phyloP scores from a whole-genome alignment of 2,113 vertebrate species.

The Tragelaphus scriptus region DNA sequence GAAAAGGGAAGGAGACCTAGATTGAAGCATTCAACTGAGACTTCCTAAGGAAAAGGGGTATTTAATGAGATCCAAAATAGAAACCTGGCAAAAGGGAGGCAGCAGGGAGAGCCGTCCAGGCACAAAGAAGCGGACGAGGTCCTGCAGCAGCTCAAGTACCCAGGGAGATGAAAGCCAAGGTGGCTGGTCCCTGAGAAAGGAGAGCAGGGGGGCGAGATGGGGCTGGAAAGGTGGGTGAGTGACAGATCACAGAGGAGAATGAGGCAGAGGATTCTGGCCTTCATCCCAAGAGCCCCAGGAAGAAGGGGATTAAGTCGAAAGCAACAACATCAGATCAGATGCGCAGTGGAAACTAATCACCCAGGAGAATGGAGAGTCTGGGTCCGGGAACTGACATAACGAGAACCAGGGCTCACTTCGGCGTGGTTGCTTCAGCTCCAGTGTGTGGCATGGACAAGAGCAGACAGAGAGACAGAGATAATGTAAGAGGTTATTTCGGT shows the following conservation, averaged over 20 bases:
- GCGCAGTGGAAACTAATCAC: not conserved
- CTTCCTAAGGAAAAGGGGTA: not conserved
- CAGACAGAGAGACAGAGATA: not conserved
- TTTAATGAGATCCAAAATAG: not conserved
- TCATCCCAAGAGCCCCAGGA: not conserved
- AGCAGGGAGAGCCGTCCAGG: not conserved
- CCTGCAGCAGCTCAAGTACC: fast-evolving
- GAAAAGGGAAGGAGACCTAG: not conserved
- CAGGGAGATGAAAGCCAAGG: not conserved
- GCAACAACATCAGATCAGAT: too few species aligned
- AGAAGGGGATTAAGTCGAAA: not conserved
- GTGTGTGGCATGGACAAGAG: not conserved
- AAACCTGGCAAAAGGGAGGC: not conserved
- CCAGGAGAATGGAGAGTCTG: too few species aligned
- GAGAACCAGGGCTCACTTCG: not conserved
- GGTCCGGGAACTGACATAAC: not conserved
- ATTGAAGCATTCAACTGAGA: not conserved
- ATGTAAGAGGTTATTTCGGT: not conserved
- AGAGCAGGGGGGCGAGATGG: not conserved
- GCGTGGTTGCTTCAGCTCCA: not conserved
- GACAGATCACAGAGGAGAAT: fast-evolving
- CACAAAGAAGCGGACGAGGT: not conserved
- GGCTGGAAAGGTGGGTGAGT: not conserved
- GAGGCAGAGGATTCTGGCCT: not conserved
- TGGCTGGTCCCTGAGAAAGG: not conserved